Percentiles rank a stretch among this genome's conserved stretches.
Evolutionary conservation across 1,140 invertebrate species (phyloP).

Genomic region (Gryllus bimaculatus): DNA sequence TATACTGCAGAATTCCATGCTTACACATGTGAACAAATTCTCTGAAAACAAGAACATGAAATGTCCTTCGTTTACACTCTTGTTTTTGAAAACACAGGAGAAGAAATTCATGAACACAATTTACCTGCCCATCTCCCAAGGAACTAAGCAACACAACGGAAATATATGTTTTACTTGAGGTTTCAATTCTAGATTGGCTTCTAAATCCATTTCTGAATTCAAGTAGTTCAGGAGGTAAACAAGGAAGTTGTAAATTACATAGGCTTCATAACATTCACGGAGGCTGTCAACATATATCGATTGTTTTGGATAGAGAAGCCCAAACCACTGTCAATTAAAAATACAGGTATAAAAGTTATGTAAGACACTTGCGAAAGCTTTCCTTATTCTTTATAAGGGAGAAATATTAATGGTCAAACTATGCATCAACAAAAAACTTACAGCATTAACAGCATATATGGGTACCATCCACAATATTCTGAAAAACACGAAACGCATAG

Average conservation of each 20-base stretch:
- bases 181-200: slow-evolving; percentile 70
- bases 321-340: slow-evolving; percentile 60
- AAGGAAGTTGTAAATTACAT: slow-evolving; percentile 98
- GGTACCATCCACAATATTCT: slow-evolving; percentile 98
- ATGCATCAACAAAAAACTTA: slow-evolving; percentile 43
- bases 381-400: neutral
- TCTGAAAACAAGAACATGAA: slow-evolving; percentile 36
- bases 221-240: slow-evolving; percentile 86
- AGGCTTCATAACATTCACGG: slow-evolving; percentile 91
- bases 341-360: neutral
- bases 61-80: slow-evolving; percentile 8
- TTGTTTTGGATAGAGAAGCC: slow-evolving; percentile 66
- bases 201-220: slow-evolving; percentile 70
- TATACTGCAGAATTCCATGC: slow-evolving; percentile 93
- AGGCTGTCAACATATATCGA: slow-evolving; percentile 88
- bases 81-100: neutral
- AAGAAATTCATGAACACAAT: slow-evolving; percentile 19
- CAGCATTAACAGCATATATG: slow-evolving; percentile 89
- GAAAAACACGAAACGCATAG: slow-evolving; percentile 34
- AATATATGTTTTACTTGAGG: slow-evolving; percentile 77
- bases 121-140: slow-evolving; percentile 80
- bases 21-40: slow-evolving; percentile 90
- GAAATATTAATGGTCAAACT: neutral
- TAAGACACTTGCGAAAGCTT: neutral
- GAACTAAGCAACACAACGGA: slow-evolving; percentile 70